A percentile compares a stretch with the other conserved stretches of the same genome.
These are phyloP conservation scores for Sminthurinus signatus DNA, from an alignment of 1,140 invertebrate genomes.

Conservation along the genomic window DNA sequence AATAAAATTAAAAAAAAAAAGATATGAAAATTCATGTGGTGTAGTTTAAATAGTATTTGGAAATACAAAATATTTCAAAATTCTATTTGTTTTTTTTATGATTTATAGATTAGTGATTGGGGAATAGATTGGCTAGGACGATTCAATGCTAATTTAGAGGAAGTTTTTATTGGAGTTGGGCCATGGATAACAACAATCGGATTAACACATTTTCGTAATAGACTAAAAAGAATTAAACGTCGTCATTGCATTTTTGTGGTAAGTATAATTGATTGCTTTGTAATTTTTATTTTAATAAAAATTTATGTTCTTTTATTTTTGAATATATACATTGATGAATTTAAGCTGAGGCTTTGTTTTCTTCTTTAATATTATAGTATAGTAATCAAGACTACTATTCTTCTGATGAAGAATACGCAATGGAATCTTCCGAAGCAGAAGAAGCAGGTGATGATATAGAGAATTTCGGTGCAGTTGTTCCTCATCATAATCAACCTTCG, in stretches of 20 bases:
- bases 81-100: too few relatives aligned
- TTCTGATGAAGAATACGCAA: conserved; percentile 19
- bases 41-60: too few relatives aligned
- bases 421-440: too few relatives aligned
- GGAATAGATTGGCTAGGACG: conserved; percentile 16
- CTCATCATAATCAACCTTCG: too few relatives aligned
- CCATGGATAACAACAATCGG: conserved; percentile 10
- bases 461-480: too few relatives aligned
- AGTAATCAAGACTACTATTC: conserved; percentile 20
- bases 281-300: background rate
- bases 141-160: conserved; percentile 15
- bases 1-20: too few relatives aligned
- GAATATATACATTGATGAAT: background rate
- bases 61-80: too few relatives aligned
- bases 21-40: too few relatives aligned
- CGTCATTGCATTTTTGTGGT: conserved; percentile 21
- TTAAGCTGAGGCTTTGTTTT: background rate
- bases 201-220: conserved; percentile 3
- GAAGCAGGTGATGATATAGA: too few relatives aligned
- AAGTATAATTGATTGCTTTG: background rate
- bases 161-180: conserved; percentile 16
- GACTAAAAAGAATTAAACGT: conserved; percentile 13
- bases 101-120: conserved; percentile 22
- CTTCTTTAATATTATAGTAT: background rate
- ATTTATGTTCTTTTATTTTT: background rate